These are phyloP conservation scores for Cheilosia grossa DNA, from an alignment of 2,888 invertebrate genomes.

Conservation along the genomic window DNA sequence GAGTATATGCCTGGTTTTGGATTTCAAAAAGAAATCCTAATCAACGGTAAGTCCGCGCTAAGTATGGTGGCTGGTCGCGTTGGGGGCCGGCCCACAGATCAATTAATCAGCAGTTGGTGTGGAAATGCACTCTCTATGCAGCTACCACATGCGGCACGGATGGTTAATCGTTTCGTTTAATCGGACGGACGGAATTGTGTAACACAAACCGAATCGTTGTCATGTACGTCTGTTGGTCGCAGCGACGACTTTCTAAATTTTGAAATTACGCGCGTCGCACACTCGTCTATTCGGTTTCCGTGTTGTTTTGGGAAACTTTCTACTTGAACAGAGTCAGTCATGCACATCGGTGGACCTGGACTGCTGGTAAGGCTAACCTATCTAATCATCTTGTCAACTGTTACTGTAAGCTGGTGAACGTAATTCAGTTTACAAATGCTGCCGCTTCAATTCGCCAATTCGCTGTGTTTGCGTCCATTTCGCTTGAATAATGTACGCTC, in stretches of 20 bases:
- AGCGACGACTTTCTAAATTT: constrained; percentile 71
- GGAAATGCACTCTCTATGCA: constrained; percentile 48
- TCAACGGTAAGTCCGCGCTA: constrained; percentile 68
- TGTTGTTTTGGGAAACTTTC: constrained; percentile 63
- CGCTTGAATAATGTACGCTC: constrained; percentile 59
- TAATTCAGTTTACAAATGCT: constrained; percentile 70
- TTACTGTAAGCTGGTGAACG: constrained; percentile 47
- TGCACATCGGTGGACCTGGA: not conserved
- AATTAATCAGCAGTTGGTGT: constrained; percentile 67
- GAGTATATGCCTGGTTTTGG: constrained; percentile 12
- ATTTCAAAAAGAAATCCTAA: constrained; percentile 57
- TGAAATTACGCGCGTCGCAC: constrained; percentile 41
- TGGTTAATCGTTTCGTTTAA: constrained; percentile 59
- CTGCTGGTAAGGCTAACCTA: constrained; percentile 24
- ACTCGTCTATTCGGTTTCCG: constrained; percentile 27
- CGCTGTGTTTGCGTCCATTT: constrained; percentile 46
- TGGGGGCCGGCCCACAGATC: constrained; percentile 55
- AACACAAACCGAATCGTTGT: constrained; percentile 27
- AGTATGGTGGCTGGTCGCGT: constrained; percentile 29
- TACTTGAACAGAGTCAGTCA: constrained; percentile 15
- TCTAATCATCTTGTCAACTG: constrained; percentile 73
- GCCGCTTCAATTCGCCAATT: constrained; percentile 7
- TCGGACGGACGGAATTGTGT: constrained; percentile 54
- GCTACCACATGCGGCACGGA: not conserved
- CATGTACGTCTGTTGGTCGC: constrained; percentile 17